Conservation (phyloP, 2,113 vertebrate genomes). For the Neotragus moschatus region DNA sequence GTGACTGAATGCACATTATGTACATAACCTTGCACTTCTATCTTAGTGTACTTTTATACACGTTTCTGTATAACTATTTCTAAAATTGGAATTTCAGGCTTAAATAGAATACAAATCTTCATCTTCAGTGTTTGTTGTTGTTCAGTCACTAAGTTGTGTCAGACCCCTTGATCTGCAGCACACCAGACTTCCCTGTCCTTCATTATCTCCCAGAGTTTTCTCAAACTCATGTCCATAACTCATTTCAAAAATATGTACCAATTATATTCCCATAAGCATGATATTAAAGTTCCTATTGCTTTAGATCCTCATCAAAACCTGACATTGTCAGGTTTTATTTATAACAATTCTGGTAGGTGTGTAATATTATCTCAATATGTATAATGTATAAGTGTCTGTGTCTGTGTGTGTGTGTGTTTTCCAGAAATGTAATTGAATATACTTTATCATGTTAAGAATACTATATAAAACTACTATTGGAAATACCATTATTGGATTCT, state of each 20-base stretch:
- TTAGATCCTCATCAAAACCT: background rate
- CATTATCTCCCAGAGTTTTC: background rate
- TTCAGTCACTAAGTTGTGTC: background rate
- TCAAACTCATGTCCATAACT: background rate
- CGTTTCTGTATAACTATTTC: background rate
- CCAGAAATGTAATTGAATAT: background rate
- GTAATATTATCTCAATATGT: background rate
- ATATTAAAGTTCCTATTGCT: background rate
- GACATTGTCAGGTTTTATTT: background rate
- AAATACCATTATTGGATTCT: background rate
- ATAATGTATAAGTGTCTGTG: background rate
- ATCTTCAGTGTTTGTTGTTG: background rate
- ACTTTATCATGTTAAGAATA: background rate
- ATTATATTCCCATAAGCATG: background rate
- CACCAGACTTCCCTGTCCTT: background rate
- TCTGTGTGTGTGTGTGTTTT: background rate
- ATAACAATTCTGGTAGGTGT: background rate
- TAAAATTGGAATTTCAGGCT: background rate
- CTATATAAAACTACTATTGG: background rate
- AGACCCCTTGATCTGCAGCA: background rate
- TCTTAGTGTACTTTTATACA: background rate
- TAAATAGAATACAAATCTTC: background rate
- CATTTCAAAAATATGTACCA: background rate
- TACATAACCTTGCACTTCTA: background rate
- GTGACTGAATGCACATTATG: background rate